Base-by-base conservation (phyloP, 1,140 invertebrate species). In the Listronotus oregonensis region DNA sequence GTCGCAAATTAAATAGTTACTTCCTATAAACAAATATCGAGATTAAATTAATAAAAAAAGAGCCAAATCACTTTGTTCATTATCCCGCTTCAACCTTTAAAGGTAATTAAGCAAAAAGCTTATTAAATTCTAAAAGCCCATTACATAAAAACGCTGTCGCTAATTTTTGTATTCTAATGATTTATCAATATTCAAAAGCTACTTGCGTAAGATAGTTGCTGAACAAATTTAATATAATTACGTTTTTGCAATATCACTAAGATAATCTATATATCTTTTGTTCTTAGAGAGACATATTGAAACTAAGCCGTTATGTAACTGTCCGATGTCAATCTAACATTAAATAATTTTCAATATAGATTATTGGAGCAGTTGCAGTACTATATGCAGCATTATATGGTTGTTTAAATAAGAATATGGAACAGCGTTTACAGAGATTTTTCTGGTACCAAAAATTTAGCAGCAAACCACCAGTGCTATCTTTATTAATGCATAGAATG, bases 111-210 rank as follows among this genome's bases (percentile, higher is more conserved):
- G 51, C 40, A 63, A 63, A 27, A 63, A 63, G 12, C 60, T 54
- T 63, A 55, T 54, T 63, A 63, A 63, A 63, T 34, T 63, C 60
- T 34, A 17, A 15, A 51, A 52, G 32, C 47, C 39, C 46, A 63
- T 63, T 63, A 44, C 43, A 54, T 63, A 63, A 63, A 63, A 63
- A 54, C 37, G 2, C 21, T 61, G 58, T 47, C 46, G 50, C 39
- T 61, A 46, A 51, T 63, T 63, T 61, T 63, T 63, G 50, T 63
- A 52, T 63, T 63, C 52, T 63, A 63, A 54, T 63, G 32, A 63
- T 46, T 17, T 63, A 63, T 63, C 60, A 63, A 63, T 63, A 63
- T 63, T 63, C 60, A 63, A 63, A 55, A 63, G 51, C 21, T n/a
- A 11, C 18, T 63, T 63, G 51, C 51, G 60, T 63, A 63, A 61